phyloP scores from a whole-genome alignment of 2,888 invertebrate genomes.

The Lissonota sp. region DNA sequence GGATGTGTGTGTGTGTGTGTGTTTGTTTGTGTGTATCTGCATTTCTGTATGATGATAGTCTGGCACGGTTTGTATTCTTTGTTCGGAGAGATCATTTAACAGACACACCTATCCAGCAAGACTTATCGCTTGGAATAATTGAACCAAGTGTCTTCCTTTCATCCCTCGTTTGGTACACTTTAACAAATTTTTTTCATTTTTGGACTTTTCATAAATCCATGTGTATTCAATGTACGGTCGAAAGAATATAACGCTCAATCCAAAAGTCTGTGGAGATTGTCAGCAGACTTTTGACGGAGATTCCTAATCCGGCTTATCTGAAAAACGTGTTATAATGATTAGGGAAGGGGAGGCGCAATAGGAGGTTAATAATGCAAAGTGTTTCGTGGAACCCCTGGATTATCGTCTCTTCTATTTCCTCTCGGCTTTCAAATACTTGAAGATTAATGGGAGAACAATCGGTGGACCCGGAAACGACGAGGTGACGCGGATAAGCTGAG shows the following conservation, averaged over 20 bases:
- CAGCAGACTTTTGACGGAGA: conserved; percentile 56
- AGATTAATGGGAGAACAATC: conserved; percentile 44
- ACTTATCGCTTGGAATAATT: background rate
- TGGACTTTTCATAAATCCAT: too few relatives aligned
- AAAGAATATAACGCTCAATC: conserved; percentile 6
- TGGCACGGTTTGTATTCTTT: conserved; percentile 43
- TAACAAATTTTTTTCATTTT: too few relatives aligned
- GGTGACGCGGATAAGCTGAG: too few relatives aligned
- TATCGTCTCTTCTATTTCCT: background rate
- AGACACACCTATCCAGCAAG: background rate
- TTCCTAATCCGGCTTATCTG: conserved; percentile 59
- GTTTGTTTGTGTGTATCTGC: background rate
- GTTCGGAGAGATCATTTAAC: conserved; percentile 20
- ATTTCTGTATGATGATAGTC: conserved; percentile 22
- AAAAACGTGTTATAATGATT: conserved; percentile 31
- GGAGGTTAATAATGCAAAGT: conserved; percentile 13
- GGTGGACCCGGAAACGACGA: conserved; percentile 20
- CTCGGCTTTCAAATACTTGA: background rate
- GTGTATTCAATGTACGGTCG: background rate
- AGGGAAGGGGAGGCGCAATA: background rate
- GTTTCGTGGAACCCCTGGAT: conserved; percentile 1
- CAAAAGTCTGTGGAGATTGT: conserved; percentile 34
- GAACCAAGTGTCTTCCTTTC: background rate
- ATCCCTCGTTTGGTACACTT: background rate
- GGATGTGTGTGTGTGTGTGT: background rate